Base-by-base conservation (phyloP, 1,140 invertebrate genomes). In the Whitmania pigra region DNA sequence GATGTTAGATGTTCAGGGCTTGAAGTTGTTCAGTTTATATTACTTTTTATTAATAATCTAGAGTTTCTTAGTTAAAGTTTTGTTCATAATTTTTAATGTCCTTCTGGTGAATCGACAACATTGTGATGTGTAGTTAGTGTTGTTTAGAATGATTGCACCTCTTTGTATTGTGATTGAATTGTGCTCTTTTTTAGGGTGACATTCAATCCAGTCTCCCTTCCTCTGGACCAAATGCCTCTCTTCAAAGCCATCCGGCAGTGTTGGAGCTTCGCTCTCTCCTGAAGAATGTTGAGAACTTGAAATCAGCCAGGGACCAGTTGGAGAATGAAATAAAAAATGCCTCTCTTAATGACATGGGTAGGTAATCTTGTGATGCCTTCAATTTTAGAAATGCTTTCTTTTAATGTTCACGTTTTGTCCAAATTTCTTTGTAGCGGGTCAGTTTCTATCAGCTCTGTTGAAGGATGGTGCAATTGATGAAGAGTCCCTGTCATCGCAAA, bases 401-500 rank as follows among this genome's bases (percentile, higher is more conserved):
- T 63, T 9, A 25, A 31, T 63, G 20, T 27, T 27, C 9, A 17
- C 22, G 60, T 0, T n/a, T 40, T 25, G 43, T 49, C 43, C 0
- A 17, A 49, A 4, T 49, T 49, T 49, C 2, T 49, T 49, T 49
- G 0, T 49, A 85, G 84, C 90, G 80, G 83, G 87, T 22, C 85
- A 87, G 77, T 95, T 96, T 79, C 82, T 94, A 69, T 81, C 83
- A 63, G 90, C 92, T 0, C 82, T 97, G 74, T 86, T 88, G 15
- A 87, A 89, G 77, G 90, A 93, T 80, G 92, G 92, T 31, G 87
- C 87, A 3, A 88, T 97, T 29, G 91, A 93, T 82, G 94, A 97
- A 82, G 88, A 89, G 17, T 86, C 86, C 70, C 76, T 94, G 66
- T 90, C 91, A 0, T 84, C 87, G 0, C 87, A 89, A 76, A 87